phyloP scores from a whole-genome alignment of 2,797 vertebrate species.

The Toxotes lorentzi region DNA sequence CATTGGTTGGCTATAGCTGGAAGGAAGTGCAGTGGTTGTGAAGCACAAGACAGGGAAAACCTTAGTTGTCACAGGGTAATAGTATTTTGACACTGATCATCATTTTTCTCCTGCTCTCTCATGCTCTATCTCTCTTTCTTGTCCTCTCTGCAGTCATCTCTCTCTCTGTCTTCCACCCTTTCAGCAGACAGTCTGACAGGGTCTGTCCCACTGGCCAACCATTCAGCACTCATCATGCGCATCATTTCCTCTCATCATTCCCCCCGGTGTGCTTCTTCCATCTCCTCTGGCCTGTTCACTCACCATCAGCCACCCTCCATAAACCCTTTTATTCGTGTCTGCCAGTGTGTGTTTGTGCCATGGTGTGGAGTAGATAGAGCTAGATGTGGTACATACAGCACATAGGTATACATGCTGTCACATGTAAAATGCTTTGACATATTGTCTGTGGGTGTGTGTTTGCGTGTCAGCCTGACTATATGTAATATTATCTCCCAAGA shows the following conservation, averaged over 20 bases:
- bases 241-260: constrained; percentile 83
- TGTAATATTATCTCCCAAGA: not conserved
- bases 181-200: constrained; percentile 79
- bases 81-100: constrained; percentile 67
- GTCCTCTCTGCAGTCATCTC: constrained; percentile 51
- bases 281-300: constrained; percentile 74
- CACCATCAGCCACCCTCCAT: constrained; percentile 60
- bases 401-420: constrained; percentile 2
- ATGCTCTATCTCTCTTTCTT: constrained; percentile 50
- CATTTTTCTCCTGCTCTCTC: constrained; percentile 50
- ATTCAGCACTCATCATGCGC: constrained; percentile 84
- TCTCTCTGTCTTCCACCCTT: constrained; percentile 65
- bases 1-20: constrained; percentile 19
- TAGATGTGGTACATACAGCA: not conserved
- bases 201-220: constrained; percentile 81
- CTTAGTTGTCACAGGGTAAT: constrained; percentile 63
- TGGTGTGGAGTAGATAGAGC: not conserved
- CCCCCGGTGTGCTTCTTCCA: constrained; percentile 75
- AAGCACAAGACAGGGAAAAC: constrained; percentile 48
- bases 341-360: constrained; percentile 25
- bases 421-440: constrained; percentile 13
- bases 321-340: constrained; percentile 58
- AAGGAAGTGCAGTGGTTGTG: constrained; percentile 39
- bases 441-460: constrained; percentile 10
- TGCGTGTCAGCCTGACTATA: not conserved